Conservation (phyloP, 2,113 vertebrate species). For the Pyrgilauda ruficollis region DNA sequence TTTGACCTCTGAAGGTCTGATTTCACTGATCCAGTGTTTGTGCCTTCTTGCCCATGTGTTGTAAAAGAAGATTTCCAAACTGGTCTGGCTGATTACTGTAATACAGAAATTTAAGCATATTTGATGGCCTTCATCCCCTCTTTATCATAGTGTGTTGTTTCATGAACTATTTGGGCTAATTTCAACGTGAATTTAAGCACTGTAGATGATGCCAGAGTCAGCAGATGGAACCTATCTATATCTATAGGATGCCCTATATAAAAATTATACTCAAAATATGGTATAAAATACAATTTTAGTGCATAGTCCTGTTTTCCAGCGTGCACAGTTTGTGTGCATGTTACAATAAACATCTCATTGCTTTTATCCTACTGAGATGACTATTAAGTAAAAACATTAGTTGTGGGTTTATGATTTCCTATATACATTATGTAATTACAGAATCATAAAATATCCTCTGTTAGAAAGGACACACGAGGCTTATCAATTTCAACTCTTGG, state of each 20-base stretch:
- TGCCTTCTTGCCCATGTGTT: background rate
- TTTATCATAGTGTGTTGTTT: background rate
- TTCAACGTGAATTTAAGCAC: background rate
- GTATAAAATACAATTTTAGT: background rate
- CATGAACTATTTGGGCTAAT: background rate
- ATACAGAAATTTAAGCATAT: background rate
- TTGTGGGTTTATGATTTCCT: constrained; percentile 1
- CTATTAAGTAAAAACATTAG: background rate
- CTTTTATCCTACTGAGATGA: background rate
- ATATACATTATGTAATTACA: background rate
- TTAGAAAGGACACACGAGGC: background rate
- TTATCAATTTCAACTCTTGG: background rate
- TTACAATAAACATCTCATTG: background rate
- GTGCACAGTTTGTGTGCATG: background rate
- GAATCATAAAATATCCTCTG: background rate
- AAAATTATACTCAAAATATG: background rate
- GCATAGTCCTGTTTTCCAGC: background rate
- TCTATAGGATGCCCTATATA: background rate
- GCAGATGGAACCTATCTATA: constrained; percentile 5
- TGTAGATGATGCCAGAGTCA: background rate
- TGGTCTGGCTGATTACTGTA: background rate
- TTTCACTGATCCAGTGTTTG: background rate
- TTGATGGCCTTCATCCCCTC: background rate
- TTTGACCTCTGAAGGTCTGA: background rate
- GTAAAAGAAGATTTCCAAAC: background rate